phyloP scores from a whole-genome alignment of 1,140 invertebrate genomes.

The Subanguina moxae region DNA sequence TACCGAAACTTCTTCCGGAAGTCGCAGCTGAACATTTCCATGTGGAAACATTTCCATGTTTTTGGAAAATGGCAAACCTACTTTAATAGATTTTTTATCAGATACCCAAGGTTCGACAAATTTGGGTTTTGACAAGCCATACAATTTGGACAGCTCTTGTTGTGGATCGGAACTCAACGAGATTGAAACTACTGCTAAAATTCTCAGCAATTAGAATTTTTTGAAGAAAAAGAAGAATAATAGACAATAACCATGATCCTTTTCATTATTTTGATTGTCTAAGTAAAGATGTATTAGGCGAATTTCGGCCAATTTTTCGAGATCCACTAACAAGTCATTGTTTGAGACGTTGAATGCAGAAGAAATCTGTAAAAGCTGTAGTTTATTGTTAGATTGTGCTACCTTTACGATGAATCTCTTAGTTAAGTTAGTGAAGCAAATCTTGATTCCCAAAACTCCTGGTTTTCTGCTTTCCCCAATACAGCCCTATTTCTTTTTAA shows the following conservation, averaged over 20 bases:
- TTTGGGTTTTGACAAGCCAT: slow-evolving; percentile 13
- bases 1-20: slow-evolving; percentile 23
- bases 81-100: slow-evolving; percentile 17
- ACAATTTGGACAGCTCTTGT: neutral
- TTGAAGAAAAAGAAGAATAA: no score
- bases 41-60: neutral
- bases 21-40: neutral
- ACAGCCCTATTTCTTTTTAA: no score
- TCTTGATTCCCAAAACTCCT: no score
- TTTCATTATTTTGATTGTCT: neutral
- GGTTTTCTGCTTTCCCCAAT: no score
- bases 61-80: slow-evolving; percentile 6
- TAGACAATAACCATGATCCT: no score
- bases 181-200: slow-evolving; percentile 12
- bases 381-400: no score
- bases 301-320: neutral
- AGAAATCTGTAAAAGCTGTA: no score
- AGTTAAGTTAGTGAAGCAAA: no score
- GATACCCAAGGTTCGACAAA: slow-evolving; percentile 20
- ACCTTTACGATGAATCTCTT: no score
- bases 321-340: neutral
- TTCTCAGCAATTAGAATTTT: no score
- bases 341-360: neutral
- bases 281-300: neutral
- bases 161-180: neutral